Evolutionary conservation across 2,888 invertebrate species (phyloP).

Genomic region (Drosophila austrosaltans): DNA sequence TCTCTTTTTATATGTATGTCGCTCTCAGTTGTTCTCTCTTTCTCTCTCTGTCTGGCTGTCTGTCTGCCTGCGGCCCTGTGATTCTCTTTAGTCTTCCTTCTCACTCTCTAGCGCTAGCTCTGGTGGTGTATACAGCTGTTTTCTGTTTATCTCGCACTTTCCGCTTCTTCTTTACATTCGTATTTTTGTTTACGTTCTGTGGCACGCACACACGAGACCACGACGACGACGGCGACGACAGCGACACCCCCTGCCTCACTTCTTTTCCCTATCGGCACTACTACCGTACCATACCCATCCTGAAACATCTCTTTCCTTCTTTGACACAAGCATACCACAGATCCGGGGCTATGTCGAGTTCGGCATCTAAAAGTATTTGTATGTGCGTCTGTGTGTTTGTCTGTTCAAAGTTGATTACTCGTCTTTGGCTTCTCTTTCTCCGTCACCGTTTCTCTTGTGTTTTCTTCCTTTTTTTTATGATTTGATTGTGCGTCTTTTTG

Average conservation of each 20-base stretch:
- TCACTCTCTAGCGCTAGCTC: conserved; percentile 16
- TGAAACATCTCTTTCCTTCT: too few relatives aligned
- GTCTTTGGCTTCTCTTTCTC: conserved; percentile 1
- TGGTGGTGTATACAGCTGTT: conserved; percentile 74
- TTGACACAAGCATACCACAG: background rate
- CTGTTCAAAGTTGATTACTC: conserved; percentile 26
- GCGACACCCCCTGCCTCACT: conserved; percentile 24
- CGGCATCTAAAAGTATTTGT: conserved; percentile 37
- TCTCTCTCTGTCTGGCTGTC: background rate
- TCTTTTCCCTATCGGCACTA: background rate
- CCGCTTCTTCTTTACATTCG: conserved; percentile 76
- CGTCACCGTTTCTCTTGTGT: background rate
- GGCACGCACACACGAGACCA: conserved; percentile 59
- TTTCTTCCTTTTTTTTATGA: conserved; percentile 5
- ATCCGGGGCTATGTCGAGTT: conserved; percentile 17
- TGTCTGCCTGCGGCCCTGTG: background rate
- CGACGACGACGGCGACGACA: conserved; percentile 20
- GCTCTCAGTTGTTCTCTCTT: background rate
- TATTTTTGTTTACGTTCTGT: conserved; percentile 78
- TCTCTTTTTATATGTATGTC: background rate
- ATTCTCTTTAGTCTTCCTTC: background rate
- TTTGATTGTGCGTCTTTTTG: conserved; percentile 6
- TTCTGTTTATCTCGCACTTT: conserved; percentile 79
- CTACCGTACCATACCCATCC: too few relatives aligned
- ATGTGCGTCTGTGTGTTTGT: conserved; percentile 13